phyloP scores from a whole-genome alignment of 2,888 invertebrate species.

The Temnothorax ravouxi region DNA sequence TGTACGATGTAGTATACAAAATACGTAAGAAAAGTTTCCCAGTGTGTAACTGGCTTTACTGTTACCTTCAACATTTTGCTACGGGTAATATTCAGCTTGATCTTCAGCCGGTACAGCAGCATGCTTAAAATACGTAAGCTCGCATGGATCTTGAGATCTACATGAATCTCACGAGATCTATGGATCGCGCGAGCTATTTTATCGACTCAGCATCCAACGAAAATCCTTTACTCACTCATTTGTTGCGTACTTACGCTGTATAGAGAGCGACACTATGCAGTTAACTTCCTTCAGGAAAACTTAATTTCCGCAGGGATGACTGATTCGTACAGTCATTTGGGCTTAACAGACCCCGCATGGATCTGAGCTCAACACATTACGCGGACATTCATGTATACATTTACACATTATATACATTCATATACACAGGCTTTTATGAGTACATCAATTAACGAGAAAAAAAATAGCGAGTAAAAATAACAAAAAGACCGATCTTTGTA shows the following conservation, averaged over 20 bases:
- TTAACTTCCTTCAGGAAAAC: not conserved
- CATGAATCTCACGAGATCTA: conserved; percentile 16
- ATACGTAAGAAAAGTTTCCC: not conserved
- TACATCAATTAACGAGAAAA: not conserved
- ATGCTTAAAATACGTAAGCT: not conserved
- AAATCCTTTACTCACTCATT: not conserved
- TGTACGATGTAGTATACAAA: not conserved
- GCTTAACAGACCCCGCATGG: not conserved
- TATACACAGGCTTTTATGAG: too few species aligned
- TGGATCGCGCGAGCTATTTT: conserved; percentile 16
- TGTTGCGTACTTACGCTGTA: not conserved
- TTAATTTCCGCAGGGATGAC: not conserved
- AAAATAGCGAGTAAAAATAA: not conserved
- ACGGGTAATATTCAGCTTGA: not conserved
- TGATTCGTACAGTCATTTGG: not conserved
- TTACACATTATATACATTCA: not conserved
- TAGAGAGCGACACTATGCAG: not conserved
- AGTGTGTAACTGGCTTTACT: conserved; percentile 49
- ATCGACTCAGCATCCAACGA: conserved; percentile 3
- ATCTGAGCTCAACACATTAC: not conserved
- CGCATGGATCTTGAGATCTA: not conserved
- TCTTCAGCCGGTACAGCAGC: conserved; percentile 35
- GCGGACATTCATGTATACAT: not conserved
- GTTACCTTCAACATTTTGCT: not conserved
- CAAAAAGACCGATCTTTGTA: not conserved